Evolutionary conservation across 2,888 invertebrate species (phyloP), one percentile per base, ranked within the genome.

Genomic region (Clusia tigrina): DNA sequence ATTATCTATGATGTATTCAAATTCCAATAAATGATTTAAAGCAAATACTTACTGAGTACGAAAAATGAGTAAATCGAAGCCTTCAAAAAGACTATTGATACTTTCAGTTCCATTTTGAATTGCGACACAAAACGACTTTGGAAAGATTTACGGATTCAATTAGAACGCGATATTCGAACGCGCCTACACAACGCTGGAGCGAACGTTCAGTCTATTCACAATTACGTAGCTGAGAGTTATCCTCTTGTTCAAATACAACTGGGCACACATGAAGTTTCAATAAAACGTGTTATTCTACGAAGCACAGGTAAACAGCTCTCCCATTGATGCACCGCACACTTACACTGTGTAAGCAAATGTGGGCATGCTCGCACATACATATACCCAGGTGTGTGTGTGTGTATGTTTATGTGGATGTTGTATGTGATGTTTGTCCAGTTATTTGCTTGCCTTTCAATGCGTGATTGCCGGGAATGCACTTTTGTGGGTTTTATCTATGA

Each of bases 391-490:
- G 12, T 32, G 32, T 32, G 12, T 32, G 12, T 32, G 12, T 32
- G 32, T 32, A 32, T 32, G 32, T 32, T n/a, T 32, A 12, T 32
- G 32, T 12, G 6, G 32, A 32, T 32, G 32, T 32, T 32, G 32
- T 48, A 20, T 18, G 48, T 48, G 23, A 32, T 58, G 5, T 51
- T 58, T 46, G 17, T 37, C 17, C n/a, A 24, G 48, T 60, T 54
- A 20, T 54, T 22, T 12, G 15, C 12, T 37, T 18, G 12, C 23
- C 6, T 53, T 25, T 15, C 24, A 15, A 23, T 12, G 52, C 18
- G 26, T 26, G 46, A 55, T 20, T 23, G 48, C 22, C 18, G 15
- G 26, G 42, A 52, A 24, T 53, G 24, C 26, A 20, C 24, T 51
- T 22, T 15, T 5, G 26, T 1, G n/a, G 15, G 17, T 17, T 53